phyloP scores from a whole-genome alignment of 2,888 invertebrate genomes.

The Pachliopta kotzebuea region DNA sequence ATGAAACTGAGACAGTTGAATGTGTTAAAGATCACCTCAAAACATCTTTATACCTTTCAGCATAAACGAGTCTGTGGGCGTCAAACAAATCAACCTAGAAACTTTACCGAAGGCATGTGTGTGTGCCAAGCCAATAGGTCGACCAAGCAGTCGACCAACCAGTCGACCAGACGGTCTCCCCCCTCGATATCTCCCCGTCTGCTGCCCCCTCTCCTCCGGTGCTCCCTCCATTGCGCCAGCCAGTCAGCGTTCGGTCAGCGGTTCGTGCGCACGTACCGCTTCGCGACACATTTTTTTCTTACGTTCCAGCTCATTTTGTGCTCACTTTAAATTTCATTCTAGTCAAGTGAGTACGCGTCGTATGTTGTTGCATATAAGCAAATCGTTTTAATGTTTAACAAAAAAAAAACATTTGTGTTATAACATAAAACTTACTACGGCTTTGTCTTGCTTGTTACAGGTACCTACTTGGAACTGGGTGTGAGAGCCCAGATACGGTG shows the following conservation, averaged over 20 bases:
- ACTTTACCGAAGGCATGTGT: constrained; percentile 63
- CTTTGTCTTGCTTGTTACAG: constrained; percentile 80
- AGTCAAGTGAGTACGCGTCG: constrained; percentile 55
- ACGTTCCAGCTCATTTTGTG: constrained; percentile 73
- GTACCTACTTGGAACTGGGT: constrained; percentile 76
- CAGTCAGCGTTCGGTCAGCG: constrained; percentile 65
- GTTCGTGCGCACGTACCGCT: constrained; percentile 43
- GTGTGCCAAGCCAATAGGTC: constrained; percentile 74
- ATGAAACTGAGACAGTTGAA: constrained; percentile 13
- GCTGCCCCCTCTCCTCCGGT: constrained; percentile 51
- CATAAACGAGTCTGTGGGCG: constrained; percentile 45
- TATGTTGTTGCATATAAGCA: constrained; percentile 9
- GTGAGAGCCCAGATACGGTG: constrained; percentile 77
- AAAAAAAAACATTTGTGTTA: constrained; percentile 24
- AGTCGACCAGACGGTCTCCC: constrained; percentile 76
- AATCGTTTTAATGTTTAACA: constrained; percentile 7
- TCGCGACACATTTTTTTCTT: constrained; percentile 49
- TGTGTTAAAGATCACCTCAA: constrained; percentile 32
- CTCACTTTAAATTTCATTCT: constrained; percentile 54
- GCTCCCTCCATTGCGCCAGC: constrained; percentile 53
- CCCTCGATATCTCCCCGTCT: constrained; percentile 69
- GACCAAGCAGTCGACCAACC: constrained; percentile 79
- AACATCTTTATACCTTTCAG: constrained; percentile 36
- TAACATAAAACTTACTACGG: constrained; percentile 59
- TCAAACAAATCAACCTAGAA: constrained; percentile 63